Conservation (phyloP, 2,888 invertebrate species). For the Xestia c-nigrum region DNA sequence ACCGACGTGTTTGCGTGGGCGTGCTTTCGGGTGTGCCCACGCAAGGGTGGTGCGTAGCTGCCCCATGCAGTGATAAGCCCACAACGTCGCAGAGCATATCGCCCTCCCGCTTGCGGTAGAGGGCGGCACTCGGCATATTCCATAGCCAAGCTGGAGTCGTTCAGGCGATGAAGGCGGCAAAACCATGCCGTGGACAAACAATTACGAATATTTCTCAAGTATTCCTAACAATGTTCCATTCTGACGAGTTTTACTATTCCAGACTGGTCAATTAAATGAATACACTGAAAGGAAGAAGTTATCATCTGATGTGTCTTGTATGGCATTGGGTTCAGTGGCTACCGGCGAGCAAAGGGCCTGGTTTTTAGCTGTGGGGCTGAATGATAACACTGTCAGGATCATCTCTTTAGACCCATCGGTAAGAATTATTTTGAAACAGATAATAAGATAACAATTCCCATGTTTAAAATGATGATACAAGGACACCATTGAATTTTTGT, state of each 20-base stretch:
- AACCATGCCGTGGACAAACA: conserved; percentile 93
- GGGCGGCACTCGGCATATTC: conserved; percentile 92
- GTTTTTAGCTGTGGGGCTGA: conserved; percentile 98
- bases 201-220: conserved; percentile 1
- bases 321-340: conserved; percentile 99
- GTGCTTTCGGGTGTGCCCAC: conserved; percentile 77
- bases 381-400: conserved; percentile 99
- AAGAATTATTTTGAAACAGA: conserved; percentile 72
- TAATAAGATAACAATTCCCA: neutral
- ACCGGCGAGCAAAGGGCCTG: conserved; percentile 98
- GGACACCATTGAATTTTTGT: conserved; percentile 89
- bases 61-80: conserved; percentile 88
- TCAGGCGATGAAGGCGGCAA: conserved; percentile 92
- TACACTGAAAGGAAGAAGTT: conserved; percentile 99
- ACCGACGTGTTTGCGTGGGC: conserved; percentile 82
- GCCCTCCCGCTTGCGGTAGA: conserved; percentile 89
- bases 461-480: conserved; percentile 84
- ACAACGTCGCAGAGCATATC: conserved; percentile 92
- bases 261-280: conserved; percentile 99
- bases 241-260: conserved; percentile 76
- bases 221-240: conserved; percentile 19
- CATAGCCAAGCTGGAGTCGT: conserved; percentile 93
- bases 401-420: conserved; percentile 98
- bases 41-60: conserved; percentile 89
- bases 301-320: conserved; percentile 99